Conservation (phyloP, 1,140 invertebrate species). For the Mamestra configurata region DNA sequence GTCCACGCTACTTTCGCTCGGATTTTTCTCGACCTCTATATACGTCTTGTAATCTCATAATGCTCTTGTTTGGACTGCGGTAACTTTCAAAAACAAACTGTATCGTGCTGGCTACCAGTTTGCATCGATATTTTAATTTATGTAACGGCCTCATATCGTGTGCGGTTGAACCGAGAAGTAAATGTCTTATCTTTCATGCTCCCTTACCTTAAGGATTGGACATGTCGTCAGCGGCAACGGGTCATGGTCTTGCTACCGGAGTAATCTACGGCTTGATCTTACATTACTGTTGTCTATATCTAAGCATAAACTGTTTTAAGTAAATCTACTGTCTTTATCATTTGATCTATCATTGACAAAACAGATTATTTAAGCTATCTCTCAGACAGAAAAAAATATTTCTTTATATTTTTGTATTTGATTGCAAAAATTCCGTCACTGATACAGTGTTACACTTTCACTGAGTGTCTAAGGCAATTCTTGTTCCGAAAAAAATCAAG, state of each 20-base stretch:
- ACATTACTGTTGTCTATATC: not conserved
- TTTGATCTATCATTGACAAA: not conserved
- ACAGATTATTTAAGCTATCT: too few relatives aligned
- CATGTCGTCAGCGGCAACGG: not conserved
- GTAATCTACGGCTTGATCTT: not conserved
- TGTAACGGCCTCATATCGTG: slow-evolving; percentile 35
- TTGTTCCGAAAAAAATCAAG: too few relatives aligned
- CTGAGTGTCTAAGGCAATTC: too few relatives aligned
- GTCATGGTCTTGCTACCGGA: not conserved
- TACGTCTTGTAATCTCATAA: slow-evolving; percentile 56
- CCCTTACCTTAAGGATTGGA: slow-evolving; percentile 9
- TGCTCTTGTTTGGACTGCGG: slow-evolving; percentile 57
- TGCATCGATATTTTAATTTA: slow-evolving; percentile 54
- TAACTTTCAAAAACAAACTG: slow-evolving; percentile 57
- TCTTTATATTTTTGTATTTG: too few relatives aligned
- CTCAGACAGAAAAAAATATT: too few relatives aligned
- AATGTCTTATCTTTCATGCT: slow-evolving; percentile 22
- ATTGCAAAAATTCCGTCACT: too few relatives aligned
- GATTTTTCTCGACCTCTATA: slow-evolving; percentile 79
- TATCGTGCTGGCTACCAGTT: slow-evolving; percentile 47
- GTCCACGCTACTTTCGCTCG: slow-evolving; percentile 77
- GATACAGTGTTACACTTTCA: too few relatives aligned
- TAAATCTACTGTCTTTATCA: not conserved
- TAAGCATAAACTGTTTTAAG: not conserved
- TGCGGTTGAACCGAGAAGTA: slow-evolving; percentile 31